Conservation (phyloP, 2,113 vertebrate species). For the Heloderma charlesbogerti region DNA sequence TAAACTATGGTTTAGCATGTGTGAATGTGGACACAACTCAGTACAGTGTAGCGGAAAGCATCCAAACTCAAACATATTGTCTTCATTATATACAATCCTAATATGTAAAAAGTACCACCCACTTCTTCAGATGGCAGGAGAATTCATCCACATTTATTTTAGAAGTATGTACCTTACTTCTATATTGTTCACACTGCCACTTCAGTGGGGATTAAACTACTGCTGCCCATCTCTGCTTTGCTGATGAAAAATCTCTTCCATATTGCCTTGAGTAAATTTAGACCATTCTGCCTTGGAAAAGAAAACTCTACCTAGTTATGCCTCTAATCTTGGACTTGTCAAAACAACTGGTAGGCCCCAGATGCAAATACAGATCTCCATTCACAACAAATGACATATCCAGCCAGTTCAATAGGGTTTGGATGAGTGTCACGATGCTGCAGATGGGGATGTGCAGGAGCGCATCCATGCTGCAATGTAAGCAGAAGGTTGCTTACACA, state of each 20-base stretch:
- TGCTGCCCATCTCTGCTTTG: not conserved
- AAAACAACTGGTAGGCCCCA: not conserved
- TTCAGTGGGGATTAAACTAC: not conserved
- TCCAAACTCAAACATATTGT: not conserved
- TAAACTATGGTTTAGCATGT: too few relatives aligned
- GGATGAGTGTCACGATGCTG: not conserved
- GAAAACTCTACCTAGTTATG: not conserved
- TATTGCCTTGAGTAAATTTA: not conserved
- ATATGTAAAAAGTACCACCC: not conserved
- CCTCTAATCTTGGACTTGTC: not conserved
- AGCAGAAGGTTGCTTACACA: not conserved
- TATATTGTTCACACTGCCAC: not conserved
- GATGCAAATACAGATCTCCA: not conserved
- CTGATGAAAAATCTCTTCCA: not conserved
- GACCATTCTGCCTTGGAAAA: not conserved
- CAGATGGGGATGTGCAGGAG: not conserved
- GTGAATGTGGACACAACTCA: too few relatives aligned
- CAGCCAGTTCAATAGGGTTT: not conserved
- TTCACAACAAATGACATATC: not conserved
- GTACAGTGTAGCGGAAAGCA: not conserved
- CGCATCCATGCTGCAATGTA: not conserved
- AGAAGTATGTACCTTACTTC: not conserved
- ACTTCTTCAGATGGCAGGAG: not conserved
- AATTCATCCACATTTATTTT: not conserved
- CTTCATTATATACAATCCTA: too few relatives aligned